Conservation (phyloP, 1,140 invertebrate species). For the Eumeta japonica region DNA sequence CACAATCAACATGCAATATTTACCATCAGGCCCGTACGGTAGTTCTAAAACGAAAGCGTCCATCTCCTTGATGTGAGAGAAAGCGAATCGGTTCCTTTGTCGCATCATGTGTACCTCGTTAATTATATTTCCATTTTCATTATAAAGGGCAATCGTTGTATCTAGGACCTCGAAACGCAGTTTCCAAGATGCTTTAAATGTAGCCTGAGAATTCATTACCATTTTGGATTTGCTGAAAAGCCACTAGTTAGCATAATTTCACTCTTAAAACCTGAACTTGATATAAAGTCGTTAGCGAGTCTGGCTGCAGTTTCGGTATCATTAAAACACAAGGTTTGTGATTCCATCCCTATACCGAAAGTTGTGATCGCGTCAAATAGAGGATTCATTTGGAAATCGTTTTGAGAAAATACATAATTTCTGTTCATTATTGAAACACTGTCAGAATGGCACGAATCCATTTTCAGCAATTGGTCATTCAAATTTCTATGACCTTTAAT, state of each 20-base stretch:
- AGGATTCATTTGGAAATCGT: conserved; percentile 25
- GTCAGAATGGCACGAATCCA: conserved; percentile 22
- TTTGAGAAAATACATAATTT: conserved; percentile 43
- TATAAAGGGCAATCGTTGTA: conserved; percentile 61
- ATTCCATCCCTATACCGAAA: conserved; percentile 33
- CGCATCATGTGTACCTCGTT: conserved; percentile 63
- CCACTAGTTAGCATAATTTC: conserved; percentile 39
- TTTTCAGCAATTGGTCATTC: conserved; percentile 23
- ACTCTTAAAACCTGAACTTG: conserved; percentile 32
- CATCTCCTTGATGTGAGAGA: conserved; percentile 50
- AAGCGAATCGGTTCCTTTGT: conserved; percentile 52
- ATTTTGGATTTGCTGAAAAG: conserved; percentile 61
- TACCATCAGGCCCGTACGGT: conserved; percentile 59
- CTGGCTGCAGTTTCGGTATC: conserved; percentile 25
- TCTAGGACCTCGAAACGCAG: conserved; percentile 63
- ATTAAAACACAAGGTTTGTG: conserved; percentile 32
- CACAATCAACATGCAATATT: conserved; percentile 38
- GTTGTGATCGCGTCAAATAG: conserved; percentile 23
- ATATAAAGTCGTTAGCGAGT: conserved; percentile 31
- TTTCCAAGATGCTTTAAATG: conserved; percentile 80
- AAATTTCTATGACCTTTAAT: conserved; percentile 31
- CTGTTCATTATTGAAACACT: conserved; percentile 28
- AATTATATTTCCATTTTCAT: conserved; percentile 51
- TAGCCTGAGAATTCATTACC: conserved; percentile 75
- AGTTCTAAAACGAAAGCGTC: conserved; percentile 48